Conservation (phyloP, 2,888 invertebrate species). For the Synergus gifuensis region DNA sequence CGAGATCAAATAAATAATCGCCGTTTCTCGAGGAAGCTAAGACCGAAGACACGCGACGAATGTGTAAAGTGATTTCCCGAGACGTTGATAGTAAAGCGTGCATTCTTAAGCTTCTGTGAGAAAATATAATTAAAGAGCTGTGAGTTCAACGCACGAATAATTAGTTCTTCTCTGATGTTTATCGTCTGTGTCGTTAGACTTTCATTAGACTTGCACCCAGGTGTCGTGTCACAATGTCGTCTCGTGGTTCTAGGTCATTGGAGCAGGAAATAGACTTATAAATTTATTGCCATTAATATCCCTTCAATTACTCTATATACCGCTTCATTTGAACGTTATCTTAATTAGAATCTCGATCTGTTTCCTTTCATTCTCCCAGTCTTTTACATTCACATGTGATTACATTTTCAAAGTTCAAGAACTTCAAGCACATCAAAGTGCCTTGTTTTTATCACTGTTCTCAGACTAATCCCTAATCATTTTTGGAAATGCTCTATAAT, state of each 20-base stretch:
- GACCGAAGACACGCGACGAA: slow-evolving; percentile 37
- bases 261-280: slow-evolving; percentile 17
- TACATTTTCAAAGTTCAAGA: too few species aligned
- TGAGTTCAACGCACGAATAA: slow-evolving; percentile 40
- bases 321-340: not conserved
- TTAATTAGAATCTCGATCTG: slow-evolving; percentile 3
- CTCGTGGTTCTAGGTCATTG: slow-evolving; percentile 38
- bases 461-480: too few species aligned
- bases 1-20: slow-evolving; percentile 45
- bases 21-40: slow-evolving; percentile 32
- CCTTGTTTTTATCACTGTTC: too few species aligned
- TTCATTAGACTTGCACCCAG: not conserved
- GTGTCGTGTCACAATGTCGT: slow-evolving; percentile 22
- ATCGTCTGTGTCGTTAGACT: not conserved
- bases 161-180: slow-evolving; percentile 21
- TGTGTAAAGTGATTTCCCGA: slow-evolving; percentile 40
- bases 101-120: slow-evolving; percentile 40
- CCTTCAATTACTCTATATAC: slow-evolving; percentile 21
- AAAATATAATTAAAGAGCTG: slow-evolving; percentile 43
- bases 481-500: too few species aligned
- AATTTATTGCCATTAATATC: slow-evolving; percentile 23
- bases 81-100: slow-evolving; percentile 36
- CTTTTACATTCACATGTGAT: not conserved
- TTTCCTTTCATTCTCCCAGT: not conserved
- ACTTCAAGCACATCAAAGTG: too few species aligned